These are phyloP conservation scores for Danaus plexippus DNA, from an alignment of 1,140 invertebrate species.

Conservation along the genomic window DNA sequence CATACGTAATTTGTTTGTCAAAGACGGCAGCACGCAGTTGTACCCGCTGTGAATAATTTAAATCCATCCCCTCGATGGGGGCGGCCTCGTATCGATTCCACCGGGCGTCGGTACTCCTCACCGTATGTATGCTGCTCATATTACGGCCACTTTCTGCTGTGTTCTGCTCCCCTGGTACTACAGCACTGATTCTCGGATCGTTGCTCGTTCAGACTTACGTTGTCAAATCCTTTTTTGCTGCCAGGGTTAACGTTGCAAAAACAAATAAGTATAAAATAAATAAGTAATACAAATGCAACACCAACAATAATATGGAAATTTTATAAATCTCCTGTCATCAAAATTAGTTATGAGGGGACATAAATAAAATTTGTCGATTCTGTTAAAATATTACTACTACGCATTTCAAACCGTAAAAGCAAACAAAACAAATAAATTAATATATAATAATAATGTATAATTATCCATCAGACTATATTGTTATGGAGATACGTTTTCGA, in stretches of 20 bases:
- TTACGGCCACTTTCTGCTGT: slow-evolving; percentile 39
- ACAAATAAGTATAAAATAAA: no score
- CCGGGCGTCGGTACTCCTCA: slow-evolving; percentile 34
- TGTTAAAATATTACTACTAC: no score
- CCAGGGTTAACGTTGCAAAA: neutral
- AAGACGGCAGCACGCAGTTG: slow-evolving; percentile 66
- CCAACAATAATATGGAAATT: no score
- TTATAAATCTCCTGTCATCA: no score
- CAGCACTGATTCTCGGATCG: slow-evolving; percentile 50
- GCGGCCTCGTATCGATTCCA: slow-evolving; percentile 52
- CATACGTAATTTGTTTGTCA: slow-evolving; percentile 71
- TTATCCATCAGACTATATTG: slow-evolving; percentile 14
- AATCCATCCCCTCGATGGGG: slow-evolving; percentile 62
- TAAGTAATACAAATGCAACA: no score
- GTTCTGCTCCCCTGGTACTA: slow-evolving; percentile 52
- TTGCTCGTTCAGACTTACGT: slow-evolving; percentile 24
- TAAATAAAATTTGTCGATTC: no score
- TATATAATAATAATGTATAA: no score
- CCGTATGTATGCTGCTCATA: slow-evolving; percentile 36
- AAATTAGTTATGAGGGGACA: no score
- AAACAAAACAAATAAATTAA: no score
- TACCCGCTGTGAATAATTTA: slow-evolving; percentile 70
- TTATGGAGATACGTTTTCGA: slow-evolving; percentile 47
- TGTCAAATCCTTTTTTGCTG: slow-evolving; percentile 5
- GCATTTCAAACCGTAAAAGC: no score